Evolutionary conservation across 2,888 invertebrate species (phyloP).

Genomic region (Acleris laterana): DNA sequence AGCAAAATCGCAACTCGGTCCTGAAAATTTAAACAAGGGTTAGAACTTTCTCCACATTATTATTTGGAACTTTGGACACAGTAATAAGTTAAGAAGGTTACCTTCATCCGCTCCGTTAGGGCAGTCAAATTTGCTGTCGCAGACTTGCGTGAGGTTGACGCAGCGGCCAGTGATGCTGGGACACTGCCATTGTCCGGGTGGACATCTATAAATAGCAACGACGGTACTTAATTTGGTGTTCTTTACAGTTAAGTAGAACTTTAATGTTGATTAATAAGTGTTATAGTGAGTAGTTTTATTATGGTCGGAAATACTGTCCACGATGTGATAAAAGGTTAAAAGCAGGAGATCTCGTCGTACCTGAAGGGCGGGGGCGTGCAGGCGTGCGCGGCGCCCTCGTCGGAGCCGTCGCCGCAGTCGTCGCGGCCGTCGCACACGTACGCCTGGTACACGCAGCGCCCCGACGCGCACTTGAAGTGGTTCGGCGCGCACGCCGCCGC

Average conservation of each 20-base stretch:
- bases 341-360: conserved; percentile 42
- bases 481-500: conserved; percentile 89
- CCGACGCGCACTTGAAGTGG: conserved; percentile 93
- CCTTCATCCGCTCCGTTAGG: conserved; percentile 98
- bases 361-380: conserved; percentile 91
- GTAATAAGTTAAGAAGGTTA: conserved; percentile 40
- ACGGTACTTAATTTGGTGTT: background rate
- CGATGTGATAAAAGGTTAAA: background rate
- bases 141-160: conserved; percentile 94
- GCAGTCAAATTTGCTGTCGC: conserved; percentile 94
- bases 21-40: conserved; percentile 48
- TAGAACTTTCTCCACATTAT: background rate
- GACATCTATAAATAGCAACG: conserved; percentile 82
- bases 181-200: conserved; percentile 92
- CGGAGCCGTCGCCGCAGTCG: conserved; percentile 96
- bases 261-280: too few relatives aligned
- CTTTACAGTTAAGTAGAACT: too few relatives aligned
- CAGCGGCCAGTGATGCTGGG: conserved; percentile 92
- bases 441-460: conserved; percentile 94
- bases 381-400: conserved; percentile 92
- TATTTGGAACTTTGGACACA: background rate
- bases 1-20: conserved; percentile 91
- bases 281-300: too few relatives aligned
- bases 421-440: conserved; percentile 97
- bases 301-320: too few relatives aligned